Evolutionary conservation across 2,797 vertebrate genomes (phyloP).

Genomic region (Hydrophis major): DNA sequence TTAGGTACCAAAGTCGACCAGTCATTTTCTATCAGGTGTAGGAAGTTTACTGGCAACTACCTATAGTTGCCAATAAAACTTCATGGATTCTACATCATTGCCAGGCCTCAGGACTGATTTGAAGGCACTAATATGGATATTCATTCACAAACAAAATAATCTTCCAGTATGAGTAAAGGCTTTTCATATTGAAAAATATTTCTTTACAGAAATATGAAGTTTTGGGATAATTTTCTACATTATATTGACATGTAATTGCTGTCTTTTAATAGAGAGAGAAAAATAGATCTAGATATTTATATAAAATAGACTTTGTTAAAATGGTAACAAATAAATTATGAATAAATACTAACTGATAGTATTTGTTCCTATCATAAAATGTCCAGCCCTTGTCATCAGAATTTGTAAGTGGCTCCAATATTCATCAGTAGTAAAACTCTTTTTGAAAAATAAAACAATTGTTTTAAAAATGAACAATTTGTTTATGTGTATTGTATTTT

Average conservation of each 20-base stretch:
- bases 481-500: conserved; percentile 24
- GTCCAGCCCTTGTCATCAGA: neutral
- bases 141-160: neutral
- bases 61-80: neutral
- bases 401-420: neutral
- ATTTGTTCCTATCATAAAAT: neutral
- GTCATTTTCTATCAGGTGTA: neutral
- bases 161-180: neutral
- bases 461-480: neutral
- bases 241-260: neutral
- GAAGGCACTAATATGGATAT: neutral
- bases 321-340: neutral
- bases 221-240: neutral
- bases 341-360: neutral
- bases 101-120: neutral
- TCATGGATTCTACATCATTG: neutral
- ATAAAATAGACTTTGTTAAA: neutral
- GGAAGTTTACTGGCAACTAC: neutral
- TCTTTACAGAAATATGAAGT: neutral
- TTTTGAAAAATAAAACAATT: neutral
- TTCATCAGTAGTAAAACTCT: neutral
- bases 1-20: neutral
- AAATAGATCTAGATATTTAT: neutral
- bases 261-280: neutral
- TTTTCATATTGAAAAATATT: neutral